Evolutionary conservation across 2,113 vertebrate genomes (phyloP).

Genomic region (Stegostoma tigrinum): DNA sequence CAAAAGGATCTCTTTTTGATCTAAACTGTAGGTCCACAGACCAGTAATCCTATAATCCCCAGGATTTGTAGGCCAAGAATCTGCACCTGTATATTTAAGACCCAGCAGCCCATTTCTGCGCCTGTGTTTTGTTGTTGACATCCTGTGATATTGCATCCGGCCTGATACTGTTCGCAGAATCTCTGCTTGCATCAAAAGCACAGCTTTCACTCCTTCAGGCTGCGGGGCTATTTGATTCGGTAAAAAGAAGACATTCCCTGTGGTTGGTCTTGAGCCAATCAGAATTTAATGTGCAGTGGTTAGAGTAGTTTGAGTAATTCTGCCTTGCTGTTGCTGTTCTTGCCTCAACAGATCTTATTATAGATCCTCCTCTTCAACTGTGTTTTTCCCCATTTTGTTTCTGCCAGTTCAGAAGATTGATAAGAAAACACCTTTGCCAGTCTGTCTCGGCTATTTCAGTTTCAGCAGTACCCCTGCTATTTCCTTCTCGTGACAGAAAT

Average conservation of each 20-base stretch:
- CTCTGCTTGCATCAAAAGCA: not conserved
- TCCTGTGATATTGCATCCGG: not conserved
- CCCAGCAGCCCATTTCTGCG: too few relatives aligned
- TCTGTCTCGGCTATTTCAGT: not conserved
- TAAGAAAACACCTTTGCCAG: not conserved
- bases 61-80: not conserved
- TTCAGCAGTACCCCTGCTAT: not conserved
- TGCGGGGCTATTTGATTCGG: not conserved
- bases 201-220: not conserved
- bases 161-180: not conserved
- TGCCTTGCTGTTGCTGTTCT: not conserved
- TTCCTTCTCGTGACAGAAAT: not conserved
- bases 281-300: not conserved
- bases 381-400: not conserved
- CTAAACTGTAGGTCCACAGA: not conserved
- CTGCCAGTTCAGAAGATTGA: not conserved
- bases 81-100: not conserved
- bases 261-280: not conserved
- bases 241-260: not conserved
- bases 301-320: slow-evolving; percentile 8
- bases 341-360: not conserved
- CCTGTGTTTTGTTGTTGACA: not conserved
- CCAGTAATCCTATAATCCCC: not conserved
- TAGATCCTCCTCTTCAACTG: not conserved
- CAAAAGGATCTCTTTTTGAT: not conserved